Conservation (phyloP, 2,113 vertebrate species). For the Cheirogaleus medius region DNA sequence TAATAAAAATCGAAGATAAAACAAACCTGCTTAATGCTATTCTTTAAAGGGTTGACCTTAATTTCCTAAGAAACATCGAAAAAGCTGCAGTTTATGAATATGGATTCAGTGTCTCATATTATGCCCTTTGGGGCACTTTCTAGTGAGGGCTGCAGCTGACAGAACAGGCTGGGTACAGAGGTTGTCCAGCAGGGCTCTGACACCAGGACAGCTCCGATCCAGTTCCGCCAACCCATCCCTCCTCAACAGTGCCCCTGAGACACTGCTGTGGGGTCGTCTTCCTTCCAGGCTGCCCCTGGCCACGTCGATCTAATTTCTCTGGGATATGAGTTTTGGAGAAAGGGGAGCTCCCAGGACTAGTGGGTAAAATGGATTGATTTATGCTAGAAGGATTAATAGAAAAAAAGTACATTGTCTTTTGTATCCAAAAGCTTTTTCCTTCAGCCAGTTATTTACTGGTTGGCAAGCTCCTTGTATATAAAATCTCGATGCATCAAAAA, state of each 20-base stretch:
- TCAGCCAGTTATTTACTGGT: not conserved
- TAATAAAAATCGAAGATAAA: not conserved
- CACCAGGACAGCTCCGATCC: not conserved
- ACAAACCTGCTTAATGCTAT: not conserved
- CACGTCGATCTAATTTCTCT: not conserved
- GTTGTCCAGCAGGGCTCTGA: not conserved
- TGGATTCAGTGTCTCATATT: not conserved
- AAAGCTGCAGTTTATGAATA: too few relatives aligned
- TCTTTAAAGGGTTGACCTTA: not conserved
- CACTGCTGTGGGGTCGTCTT: not conserved
- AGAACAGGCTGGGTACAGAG: not conserved
- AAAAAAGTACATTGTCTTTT: not conserved
- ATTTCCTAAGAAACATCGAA: not conserved
- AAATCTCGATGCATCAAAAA: not conserved
- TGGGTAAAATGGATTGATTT: not conserved
- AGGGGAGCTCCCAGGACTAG: not conserved
- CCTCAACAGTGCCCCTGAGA: too few relatives aligned
- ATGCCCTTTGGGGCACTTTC: rapidly evolving
- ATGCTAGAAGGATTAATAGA: not conserved
- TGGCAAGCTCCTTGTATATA: not conserved
- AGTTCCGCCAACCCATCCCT: not conserved
- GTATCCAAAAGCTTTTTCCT: not conserved
- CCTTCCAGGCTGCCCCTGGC: not conserved
- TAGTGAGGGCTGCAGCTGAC: not conserved
- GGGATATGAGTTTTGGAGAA: not conserved